phyloP scores from a whole-genome alignment of 2,888 invertebrate genomes.

The Pelosia muscerda region DNA sequence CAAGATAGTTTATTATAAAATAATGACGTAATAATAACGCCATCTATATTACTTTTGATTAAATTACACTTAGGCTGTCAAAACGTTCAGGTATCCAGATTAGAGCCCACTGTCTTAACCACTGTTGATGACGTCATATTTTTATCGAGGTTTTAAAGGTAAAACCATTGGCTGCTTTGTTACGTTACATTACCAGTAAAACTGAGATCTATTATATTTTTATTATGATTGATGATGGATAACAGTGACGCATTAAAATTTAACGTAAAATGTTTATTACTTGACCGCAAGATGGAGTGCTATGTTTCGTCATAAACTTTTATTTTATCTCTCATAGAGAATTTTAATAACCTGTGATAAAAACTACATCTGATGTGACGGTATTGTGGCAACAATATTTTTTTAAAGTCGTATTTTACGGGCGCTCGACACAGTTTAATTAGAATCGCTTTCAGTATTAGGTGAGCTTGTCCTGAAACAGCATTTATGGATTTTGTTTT shows the following conservation, averaged over 20 bases:
- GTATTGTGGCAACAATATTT: constrained; percentile 17
- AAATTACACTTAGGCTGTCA: no score
- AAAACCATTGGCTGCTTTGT: background rate
- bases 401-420: constrained; percentile 23
- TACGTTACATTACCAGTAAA: background rate
- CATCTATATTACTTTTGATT: no score
- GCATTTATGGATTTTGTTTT: background rate
- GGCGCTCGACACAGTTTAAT: constrained; percentile 17
- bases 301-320: constrained; percentile 27
- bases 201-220: constrained; percentile 18
- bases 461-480: background rate
- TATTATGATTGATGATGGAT: constrained; percentile 25
- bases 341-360: constrained; percentile 39
- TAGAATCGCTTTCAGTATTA: constrained; percentile 13
- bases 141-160: no score
- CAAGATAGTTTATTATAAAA: no score
- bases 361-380: constrained; percentile 29
- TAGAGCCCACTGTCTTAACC: no score
- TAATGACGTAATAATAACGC: no score
- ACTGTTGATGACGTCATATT: background rate
- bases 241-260: constrained; percentile 18
- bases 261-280: constrained; percentile 31
- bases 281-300: constrained; percentile 12
- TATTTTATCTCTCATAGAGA: constrained; percentile 35
- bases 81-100: no score